Conservation (phyloP, 2,113 vertebrate species). For the Cnemophilus loriae region DNA sequence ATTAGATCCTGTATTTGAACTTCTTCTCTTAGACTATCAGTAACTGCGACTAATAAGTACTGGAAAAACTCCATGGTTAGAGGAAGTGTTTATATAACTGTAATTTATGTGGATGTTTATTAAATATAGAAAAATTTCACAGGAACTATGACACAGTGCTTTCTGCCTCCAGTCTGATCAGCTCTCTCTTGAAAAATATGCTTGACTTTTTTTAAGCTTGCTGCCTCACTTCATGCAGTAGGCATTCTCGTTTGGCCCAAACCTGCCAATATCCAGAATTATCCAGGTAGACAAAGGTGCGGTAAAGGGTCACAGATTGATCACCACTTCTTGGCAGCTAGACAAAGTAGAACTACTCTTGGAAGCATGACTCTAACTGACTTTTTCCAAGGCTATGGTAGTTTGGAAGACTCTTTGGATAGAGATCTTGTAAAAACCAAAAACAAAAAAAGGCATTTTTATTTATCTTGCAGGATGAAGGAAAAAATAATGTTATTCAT, state of each 20-base stretch:
- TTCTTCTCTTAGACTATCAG: background rate
- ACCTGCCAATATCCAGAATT: background rate
- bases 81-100: slow-evolving; percentile 22
- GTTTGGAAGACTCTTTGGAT: background rate
- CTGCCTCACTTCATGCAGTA: background rate
- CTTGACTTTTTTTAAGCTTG: background rate
- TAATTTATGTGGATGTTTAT: slow-evolving; percentile 34
- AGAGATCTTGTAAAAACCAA: background rate
- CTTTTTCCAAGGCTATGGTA: background rate
- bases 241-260: background rate
- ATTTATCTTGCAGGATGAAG: background rate
- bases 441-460: background rate
- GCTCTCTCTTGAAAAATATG: background rate
- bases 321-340: background rate
- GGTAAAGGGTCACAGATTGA: background rate
- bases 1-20: background rate
- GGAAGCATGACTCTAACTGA: background rate
- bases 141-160: slow-evolving; percentile 9
- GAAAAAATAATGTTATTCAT: background rate
- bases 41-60: background rate
- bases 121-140: slow-evolving; percentile 25
- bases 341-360: background rate
- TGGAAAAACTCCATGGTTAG: background rate
- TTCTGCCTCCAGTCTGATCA: slow-evolving; percentile 16
- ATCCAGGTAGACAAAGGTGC: background rate